Percentiles rank a stretch among this genome's conserved stretches.
Conservation (phyloP, 2,797 vertebrate genomes). For the Natrix natrix region DNA sequence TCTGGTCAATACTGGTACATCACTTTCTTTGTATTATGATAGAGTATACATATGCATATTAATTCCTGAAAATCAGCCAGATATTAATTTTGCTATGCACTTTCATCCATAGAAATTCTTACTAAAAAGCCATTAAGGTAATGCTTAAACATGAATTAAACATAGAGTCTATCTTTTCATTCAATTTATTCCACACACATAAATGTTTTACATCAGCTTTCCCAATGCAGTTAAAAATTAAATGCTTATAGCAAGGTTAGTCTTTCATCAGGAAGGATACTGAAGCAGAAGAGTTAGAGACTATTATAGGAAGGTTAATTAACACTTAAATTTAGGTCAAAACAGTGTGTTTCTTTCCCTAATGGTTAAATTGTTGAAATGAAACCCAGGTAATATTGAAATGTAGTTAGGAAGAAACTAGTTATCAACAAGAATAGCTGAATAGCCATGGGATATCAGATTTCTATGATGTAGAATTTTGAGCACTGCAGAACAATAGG, state of each 20-base stretch:
- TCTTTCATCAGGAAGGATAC: slow-evolving; percentile 37
- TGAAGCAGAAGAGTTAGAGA: slow-evolving; percentile 46
- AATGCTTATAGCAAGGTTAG: slow-evolving; percentile 52
- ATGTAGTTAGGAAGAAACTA: neutral
- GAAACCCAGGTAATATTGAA: neutral
- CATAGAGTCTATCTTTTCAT: slow-evolving; percentile 50
- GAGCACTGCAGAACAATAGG: neutral
- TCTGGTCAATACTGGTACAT: neutral
- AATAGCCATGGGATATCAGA: neutral
- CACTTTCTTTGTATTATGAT: slow-evolving; percentile 24
- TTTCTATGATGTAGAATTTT: neutral
- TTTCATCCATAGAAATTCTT: slow-evolving; percentile 48
- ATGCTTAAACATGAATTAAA: slow-evolving; percentile 58
- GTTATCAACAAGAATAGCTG: neutral
- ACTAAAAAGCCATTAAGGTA: slow-evolving; percentile 58
- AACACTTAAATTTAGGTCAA: slow-evolving; percentile 38
- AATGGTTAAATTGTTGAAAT: neutral
- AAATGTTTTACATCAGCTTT: slow-evolving; percentile 53
- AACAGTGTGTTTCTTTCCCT: neutral
- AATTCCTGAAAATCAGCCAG: slow-evolving; percentile 33
- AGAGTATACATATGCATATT: slow-evolving; percentile 22
- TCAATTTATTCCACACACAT: slow-evolving; percentile 43
- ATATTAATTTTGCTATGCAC: slow-evolving; percentile 40
- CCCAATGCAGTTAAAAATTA: slow-evolving; percentile 45
- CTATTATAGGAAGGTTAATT: slow-evolving; percentile 34